Evolutionary conservation across 1,140 invertebrate genomes (phyloP).

Genomic region (Rhopalosiphum padi): DNA sequence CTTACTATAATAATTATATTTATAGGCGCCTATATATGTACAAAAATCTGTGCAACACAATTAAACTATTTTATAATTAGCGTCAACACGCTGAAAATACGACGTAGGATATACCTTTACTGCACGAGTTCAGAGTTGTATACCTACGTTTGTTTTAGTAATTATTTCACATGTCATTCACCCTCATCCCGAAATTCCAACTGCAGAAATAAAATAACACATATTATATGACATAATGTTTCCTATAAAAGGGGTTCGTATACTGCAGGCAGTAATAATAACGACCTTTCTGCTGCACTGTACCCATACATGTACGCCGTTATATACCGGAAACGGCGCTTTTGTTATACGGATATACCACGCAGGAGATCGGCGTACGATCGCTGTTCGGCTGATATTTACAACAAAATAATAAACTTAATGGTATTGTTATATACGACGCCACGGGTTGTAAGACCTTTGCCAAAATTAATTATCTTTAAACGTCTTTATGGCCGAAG

Average conservation of each 20-base stretch:
- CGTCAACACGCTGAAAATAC: neutral
- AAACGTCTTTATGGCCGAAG: neutral
- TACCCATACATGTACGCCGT: neutral
- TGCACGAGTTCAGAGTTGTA: neutral
- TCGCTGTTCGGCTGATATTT: neutral
- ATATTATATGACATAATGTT: constrained; percentile 1
- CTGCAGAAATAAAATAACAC: constrained; percentile 5
- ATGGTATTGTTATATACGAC: neutral
- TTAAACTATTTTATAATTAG: neutral
- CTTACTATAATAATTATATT: neutral
- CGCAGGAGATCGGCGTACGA: neutral
- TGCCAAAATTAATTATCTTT: neutral
- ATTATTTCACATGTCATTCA: constrained; percentile 13
- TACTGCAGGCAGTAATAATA: neutral
- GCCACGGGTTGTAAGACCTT: neutral
- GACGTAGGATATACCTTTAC: no score
- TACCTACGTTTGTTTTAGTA: neutral
- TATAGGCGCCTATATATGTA: neutral
- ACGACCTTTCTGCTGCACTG: neutral
- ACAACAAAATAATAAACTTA: neutral
- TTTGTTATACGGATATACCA: neutral
- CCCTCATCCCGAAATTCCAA: constrained; percentile 1
- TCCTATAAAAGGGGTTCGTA: neutral
- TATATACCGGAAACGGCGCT: neutral
- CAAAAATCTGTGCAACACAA: neutral